Evolutionary conservation across 1,140 invertebrate genomes (phyloP).

Genomic region (Homarus americanus): DNA sequence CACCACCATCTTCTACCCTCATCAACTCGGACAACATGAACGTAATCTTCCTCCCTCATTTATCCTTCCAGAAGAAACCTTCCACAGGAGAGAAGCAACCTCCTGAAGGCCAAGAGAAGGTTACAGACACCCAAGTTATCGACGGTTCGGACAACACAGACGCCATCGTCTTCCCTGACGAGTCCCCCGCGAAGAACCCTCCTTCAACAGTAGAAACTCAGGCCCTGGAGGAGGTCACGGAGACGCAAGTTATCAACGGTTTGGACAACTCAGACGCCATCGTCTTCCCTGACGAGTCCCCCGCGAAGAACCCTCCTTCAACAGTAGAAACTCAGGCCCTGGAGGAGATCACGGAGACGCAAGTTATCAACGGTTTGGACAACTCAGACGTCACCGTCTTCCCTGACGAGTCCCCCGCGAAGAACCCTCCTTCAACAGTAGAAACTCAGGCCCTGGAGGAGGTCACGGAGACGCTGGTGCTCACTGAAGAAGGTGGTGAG

Average conservation of each 20-base stretch:
- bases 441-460: conserved; percentile 27
- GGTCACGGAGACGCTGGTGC: neutral
- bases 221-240: conserved; percentile 7
- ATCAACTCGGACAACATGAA: neutral
- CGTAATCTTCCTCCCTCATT: neutral
- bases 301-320: neutral
- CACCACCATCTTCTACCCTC: neutral
- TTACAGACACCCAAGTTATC: neutral
- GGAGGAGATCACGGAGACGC: neutral
- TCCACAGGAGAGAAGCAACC: neutral
- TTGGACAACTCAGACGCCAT: neutral
- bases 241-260: neutral
- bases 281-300: neutral
- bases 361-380: neutral
- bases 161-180: conserved; percentile 9
- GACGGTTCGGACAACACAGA: neutral
- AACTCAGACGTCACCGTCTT: conserved; percentile 16
- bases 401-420: neutral
- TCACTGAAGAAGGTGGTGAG: neutral
- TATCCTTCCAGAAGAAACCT: neutral
- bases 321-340: conserved; percentile 12
- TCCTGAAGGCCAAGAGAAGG: neutral
- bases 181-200: neutral
- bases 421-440: neutral
- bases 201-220: neutral